Base-by-base conservation (phyloP, 2,113 vertebrate genomes). In the Nesospiza acunhae region DNA sequence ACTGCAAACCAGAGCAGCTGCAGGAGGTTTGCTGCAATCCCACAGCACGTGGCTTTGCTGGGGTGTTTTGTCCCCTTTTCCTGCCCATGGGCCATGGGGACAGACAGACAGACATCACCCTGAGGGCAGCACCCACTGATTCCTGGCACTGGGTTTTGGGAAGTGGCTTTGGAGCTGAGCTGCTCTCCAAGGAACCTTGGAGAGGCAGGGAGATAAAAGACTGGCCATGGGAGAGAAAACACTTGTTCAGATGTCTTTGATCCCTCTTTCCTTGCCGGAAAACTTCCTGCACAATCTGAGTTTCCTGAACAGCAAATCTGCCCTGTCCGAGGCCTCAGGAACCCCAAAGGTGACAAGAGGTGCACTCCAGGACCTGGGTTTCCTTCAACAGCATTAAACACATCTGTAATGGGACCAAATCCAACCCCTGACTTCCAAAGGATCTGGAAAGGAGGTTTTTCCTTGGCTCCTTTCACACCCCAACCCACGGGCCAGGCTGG, bases 21-120 rank as follows among this genome's bases (percentile, higher is more conserved):
- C 22, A 42, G 62, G 52, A 35, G 56, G 14, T 3, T 5, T 0
- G 75, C 67, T 41, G 58, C 89, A 2, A 2, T 22, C 82, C 77
- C 60, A 55, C 0, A 1, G 8, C 76, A 60, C 0, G 0, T 0
- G 2, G 72, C 67, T 80, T 53, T 10, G 55, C 26, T 37, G 31
- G 28, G 55, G 41, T 8, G 6, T 37, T 91, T 6, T 80, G 50
- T 70, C 60, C 67, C 70, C 19, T 79, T 41, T 26, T 30, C 26
- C 53, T 35, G 41, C 4, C 63, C 26, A 0, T 55, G 70, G 78
- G 87, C 63, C 26, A 0, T 55, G 70, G 78, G 87, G 88, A 78
- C 42, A 53, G 35, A 27, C 46, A 47, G 49, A 50, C 20, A 52
- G 67, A 37, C 11, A 2, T 27, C 11, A 0, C 10, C 42, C 69